Evolutionary conservation across 2,888 invertebrate species (phyloP).

Genomic region (Dione vanillae): DNA sequence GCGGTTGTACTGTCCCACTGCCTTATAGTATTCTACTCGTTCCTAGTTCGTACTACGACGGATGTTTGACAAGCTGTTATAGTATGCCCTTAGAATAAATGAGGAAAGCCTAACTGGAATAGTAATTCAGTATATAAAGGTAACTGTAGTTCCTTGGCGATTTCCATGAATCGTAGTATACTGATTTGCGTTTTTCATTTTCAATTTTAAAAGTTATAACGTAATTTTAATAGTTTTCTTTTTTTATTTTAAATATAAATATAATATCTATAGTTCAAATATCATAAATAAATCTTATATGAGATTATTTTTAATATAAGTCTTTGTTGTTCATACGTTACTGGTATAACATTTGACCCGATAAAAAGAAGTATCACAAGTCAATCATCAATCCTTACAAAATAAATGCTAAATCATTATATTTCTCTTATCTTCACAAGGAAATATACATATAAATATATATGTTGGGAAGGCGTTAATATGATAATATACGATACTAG

Average conservation of each 20-base stretch:
- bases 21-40: constrained; percentile 45
- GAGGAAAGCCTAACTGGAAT: constrained; percentile 43
- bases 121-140: constrained; percentile 26
- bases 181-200: constrained; percentile 10
- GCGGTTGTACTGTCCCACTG: constrained; percentile 43
- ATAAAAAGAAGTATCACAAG: background rate
- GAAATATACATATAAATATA: background rate
- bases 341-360: background rate
- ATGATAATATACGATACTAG: background rate
- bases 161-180: constrained; percentile 11
- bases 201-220: background rate
- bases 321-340: too few relatives aligned
- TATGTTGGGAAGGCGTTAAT: background rate
- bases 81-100: constrained; percentile 51
- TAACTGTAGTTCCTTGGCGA: constrained; percentile 41
- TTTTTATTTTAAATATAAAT: too few relatives aligned
- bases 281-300: background rate
- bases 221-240: too few relatives aligned
- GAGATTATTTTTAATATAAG: too few relatives aligned
- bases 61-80: constrained; percentile 49
- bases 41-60: constrained; percentile 46
- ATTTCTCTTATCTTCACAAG: background rate
- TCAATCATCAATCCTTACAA: background rate
- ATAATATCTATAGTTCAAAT: background rate
- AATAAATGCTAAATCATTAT: background rate